phyloP scores from a whole-genome alignment of 2,888 invertebrate species.

The Anagyrus pseudococci region DNA sequence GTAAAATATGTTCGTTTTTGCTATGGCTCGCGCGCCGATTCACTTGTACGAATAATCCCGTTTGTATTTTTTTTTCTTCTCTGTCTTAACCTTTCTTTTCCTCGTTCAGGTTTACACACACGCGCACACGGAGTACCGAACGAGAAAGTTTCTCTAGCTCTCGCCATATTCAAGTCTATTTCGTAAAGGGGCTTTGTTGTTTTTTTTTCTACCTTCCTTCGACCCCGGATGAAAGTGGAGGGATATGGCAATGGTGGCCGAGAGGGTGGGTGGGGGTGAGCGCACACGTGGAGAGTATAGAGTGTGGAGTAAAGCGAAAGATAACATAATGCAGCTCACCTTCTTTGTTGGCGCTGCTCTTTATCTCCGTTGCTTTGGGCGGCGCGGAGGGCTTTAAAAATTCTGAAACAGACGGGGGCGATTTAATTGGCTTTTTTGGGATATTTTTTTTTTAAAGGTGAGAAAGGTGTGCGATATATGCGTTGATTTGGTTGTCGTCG shows the following conservation, averaged over 20 bases:
- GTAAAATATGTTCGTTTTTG: neutral
- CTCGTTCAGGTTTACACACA: neutral
- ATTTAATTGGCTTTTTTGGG: constrained; percentile 36
- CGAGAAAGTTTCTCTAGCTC: neutral
- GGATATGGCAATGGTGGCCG: too few relatives aligned
- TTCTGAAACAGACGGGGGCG: constrained; percentile 67
- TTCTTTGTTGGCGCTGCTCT: constrained; percentile 78
- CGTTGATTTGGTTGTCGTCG: too few relatives aligned
- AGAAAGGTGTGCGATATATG: too few relatives aligned
- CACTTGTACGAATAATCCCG: neutral
- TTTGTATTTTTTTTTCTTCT: neutral
- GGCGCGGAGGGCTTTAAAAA: constrained; percentile 88
- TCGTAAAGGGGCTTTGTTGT: neutral
- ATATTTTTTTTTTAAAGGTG: too few relatives aligned
- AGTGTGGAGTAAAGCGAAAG: constrained; percentile 7
- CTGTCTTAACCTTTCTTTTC: neutral
- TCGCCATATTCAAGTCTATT: constrained; percentile 2
- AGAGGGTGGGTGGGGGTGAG: neutral
- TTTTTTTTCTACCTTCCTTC: constrained; percentile 3
- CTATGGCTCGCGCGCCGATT: neutral
- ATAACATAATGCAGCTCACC: constrained; percentile 64
- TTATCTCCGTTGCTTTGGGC: constrained; percentile 82
- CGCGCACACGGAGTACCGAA: neutral
- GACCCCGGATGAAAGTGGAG: too few relatives aligned
- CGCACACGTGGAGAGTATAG: neutral